phyloP scores from a whole-genome alignment of 1,140 invertebrate genomes.

The Drosophila pallidifrons region DNA sequence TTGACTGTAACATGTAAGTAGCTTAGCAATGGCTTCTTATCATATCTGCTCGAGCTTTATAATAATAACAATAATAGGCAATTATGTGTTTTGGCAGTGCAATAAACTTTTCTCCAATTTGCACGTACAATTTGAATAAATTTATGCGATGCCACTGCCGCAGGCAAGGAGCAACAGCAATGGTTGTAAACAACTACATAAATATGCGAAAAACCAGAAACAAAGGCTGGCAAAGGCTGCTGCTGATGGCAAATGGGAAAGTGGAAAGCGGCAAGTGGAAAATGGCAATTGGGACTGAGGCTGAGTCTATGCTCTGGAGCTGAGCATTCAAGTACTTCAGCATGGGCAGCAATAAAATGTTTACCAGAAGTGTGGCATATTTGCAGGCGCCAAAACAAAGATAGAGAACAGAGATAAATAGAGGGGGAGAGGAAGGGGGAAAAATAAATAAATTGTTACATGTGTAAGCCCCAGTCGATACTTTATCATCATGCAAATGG shows the following conservation, averaged over 20 bases:
- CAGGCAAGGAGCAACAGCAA: conserved; percentile 14
- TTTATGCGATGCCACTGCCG: conserved; percentile 44
- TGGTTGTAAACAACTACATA: conserved; percentile 72
- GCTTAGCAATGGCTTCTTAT: neutral
- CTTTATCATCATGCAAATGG: conserved; percentile 75
- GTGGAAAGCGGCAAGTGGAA: too few relatives aligned
- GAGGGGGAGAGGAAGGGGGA: neutral
- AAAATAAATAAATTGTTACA: conserved; percentile 49
- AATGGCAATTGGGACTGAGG: neutral
- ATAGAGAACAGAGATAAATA: neutral
- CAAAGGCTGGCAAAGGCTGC: neutral
- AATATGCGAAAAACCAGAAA: conserved; percentile 37
- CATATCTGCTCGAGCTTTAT: neutral
- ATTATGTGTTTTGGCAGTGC: conserved; percentile 28
- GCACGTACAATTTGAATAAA: conserved; percentile 73
- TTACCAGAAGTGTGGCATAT: conserved; percentile 57
- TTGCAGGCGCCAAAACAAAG: conserved; percentile 52
- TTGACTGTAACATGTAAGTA: neutral
- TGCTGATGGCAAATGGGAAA: neutral
- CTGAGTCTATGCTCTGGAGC: neutral
- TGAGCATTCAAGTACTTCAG: conserved; percentile 13
- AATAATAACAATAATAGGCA: conserved; percentile 26
- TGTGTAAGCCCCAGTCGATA: conserved; percentile 64
- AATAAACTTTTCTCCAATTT: conserved; percentile 64
- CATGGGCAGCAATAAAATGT: conserved; percentile 54